Evolutionary conservation across 2,797 vertebrate species (phyloP), one percentile per base, ranked within the genome.

Genomic region (Rallus crepitans): DNA sequence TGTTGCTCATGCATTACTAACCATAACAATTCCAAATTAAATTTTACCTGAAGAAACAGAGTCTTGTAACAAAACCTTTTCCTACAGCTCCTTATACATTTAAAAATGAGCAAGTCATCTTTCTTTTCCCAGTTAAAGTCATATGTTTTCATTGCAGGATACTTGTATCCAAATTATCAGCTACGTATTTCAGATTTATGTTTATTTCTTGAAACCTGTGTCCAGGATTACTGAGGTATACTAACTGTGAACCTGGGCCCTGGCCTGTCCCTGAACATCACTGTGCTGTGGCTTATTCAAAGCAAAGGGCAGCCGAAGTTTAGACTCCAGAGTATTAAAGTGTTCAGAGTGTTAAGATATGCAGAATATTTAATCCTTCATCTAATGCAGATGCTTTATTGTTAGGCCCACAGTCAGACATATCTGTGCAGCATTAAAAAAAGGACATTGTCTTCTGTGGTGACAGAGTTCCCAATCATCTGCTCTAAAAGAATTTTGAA

Each of bases 11-110:
- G 93, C 94, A 93, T 93, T 90, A 47, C 66, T 81, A 81, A 50
- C 90, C 80, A 65, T 87, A 92, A 95, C 68, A 95, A 91, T 69
- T 78, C 70, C 83, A 97, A 97, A 96, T 90, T 90, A 90, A 91
- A 87, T 69, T 75, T 93, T 68, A 56, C 42, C 50, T 56, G 40
- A 86, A 92, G 64, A 82, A 40, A 61, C 27, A 73, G 15, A 11
- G 65, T 60, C 63, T 84, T 68, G 6, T 13, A 75, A 76, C 63
- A 89, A 95, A 95, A 64, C 28, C 90, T 94, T 93, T 59, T 17
- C 17, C 10, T 81, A 18, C 24, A 59, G 52, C 21, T 84, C 28
- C 55, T 72, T 61, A 60, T 45, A 53, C 8, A 28, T 40, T 79
- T 76, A 13, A 66, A 88, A 94, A 88, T 40, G 55, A 83, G 9